A percentile compares a stretch with the other conserved stretches of the same genome.
Conservation (phyloP, 2,888 invertebrate species). For the Reticulitermes lucifugus region DNA sequence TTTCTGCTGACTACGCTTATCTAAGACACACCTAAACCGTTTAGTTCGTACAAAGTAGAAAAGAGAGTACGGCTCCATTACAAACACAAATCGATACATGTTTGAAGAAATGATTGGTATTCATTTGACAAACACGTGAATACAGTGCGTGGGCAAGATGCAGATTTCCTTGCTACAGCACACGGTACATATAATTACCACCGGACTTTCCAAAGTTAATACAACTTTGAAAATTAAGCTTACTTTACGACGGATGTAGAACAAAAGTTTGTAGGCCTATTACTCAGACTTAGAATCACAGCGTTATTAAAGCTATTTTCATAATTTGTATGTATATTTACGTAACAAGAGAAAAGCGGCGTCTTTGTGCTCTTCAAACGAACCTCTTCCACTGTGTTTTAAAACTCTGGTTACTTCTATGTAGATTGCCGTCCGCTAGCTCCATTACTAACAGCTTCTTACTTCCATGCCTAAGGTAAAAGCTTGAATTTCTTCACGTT, state of each 20-base stretch:
- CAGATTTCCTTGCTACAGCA: no score
- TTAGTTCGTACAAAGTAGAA: no score
- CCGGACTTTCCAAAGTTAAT: no score
- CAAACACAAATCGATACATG: no score
- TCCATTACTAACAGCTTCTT: slow-evolving; percentile 39
- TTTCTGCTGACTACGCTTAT: no score
- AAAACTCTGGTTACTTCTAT: slow-evolving; percentile 22
- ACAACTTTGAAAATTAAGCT: background rate
- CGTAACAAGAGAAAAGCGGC: background rate
- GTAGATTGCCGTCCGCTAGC: slow-evolving; percentile 34
- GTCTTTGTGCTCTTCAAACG: background rate
- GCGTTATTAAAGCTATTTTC: slow-evolving; percentile 19
- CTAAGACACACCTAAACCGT: no score
- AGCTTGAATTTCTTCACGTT: slow-evolving; percentile 8
- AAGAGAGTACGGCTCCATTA: no score
- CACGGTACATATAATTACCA: background rate
- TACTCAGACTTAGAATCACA: background rate
- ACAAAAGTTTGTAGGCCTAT: no score
- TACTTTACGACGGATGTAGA: background rate
- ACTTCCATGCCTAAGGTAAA: slow-evolving; percentile 28
- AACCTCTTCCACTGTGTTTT: slow-evolving; percentile 12
- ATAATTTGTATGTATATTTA: slow-evolving; percentile 19
- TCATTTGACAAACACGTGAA: no score
- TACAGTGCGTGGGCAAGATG: no score
- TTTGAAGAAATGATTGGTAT: no score